These are phyloP conservation scores for Protobothrops mucrosquamatus DNA, from an alignment of 2,113 vertebrate genomes.

Conservation along the genomic window DNA sequence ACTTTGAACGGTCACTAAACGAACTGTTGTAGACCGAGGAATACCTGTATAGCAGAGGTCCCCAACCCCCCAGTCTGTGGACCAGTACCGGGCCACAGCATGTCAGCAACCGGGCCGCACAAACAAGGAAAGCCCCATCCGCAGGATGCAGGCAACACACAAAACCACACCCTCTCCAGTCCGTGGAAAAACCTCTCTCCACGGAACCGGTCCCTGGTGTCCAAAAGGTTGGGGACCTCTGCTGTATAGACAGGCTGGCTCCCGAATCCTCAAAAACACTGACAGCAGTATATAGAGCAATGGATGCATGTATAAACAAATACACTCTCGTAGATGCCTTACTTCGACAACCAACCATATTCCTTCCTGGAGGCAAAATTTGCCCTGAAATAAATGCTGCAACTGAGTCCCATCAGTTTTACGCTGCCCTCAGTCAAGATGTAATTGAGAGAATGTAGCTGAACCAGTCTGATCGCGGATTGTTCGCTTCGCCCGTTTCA, in stretches of 20 bases:
- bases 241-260: neutral
- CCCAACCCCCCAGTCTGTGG: too few relatives aligned
- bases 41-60: neutral
- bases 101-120: too few relatives aligned
- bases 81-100: too few relatives aligned
- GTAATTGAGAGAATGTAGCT: constrained; percentile 13
- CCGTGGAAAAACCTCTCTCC: too few relatives aligned
- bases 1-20: neutral
- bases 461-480: neutral
- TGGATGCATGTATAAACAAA: neutral
- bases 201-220: too few relatives aligned
- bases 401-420: neutral
- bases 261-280: neutral
- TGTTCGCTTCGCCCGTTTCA: constrained; percentile 8
- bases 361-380: constrained; percentile 13
- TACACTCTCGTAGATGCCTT: neutral
- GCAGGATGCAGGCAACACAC: too few relatives aligned
- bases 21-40: neutral
- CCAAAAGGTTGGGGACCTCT: too few relatives aligned
- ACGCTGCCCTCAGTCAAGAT: neutral
- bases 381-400: fast-evolving
- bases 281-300: neutral
- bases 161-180: too few relatives aligned
- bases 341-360: neutral
- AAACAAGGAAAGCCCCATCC: too few relatives aligned